A percentile compares a stretch with the other conserved stretches of the same genome.
phyloP scores from a whole-genome alignment of 2,797 vertebrate species.

The Phoebastria nigripes region DNA sequence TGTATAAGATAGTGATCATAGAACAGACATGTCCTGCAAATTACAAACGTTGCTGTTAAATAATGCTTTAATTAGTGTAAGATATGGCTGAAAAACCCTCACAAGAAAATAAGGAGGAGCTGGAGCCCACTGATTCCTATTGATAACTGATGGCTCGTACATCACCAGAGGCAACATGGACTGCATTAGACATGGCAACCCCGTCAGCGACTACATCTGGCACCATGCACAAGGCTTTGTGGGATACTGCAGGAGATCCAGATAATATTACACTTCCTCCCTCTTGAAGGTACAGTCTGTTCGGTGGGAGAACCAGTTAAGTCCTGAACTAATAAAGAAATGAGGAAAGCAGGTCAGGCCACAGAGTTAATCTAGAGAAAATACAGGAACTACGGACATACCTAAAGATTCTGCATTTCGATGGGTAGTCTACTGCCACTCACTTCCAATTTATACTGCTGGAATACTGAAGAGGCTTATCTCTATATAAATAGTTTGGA shows the following conservation, averaged over 20 bases:
- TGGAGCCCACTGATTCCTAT: background rate
- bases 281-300: background rate
- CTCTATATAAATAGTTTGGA: background rate
- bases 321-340: background rate
- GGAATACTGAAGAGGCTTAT: background rate
- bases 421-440: background rate
- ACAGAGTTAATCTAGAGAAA: background rate
- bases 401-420: background rate
- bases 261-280: background rate
- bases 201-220: fast-evolving
- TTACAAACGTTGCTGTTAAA: background rate
- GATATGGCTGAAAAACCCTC: background rate
- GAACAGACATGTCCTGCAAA: background rate
- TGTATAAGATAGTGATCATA: background rate
- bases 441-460: background rate
- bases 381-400: background rate
- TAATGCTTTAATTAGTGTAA: background rate
- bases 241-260: background rate
- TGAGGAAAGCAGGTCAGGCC: background rate
- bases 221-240: background rate
- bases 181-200: background rate
- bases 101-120: background rate
- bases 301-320: background rate
- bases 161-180: background rate
- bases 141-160: background rate